A percentile compares a stretch with the other conserved stretches of the same genome.
Evolutionary conservation across 30 jellyfish, hydroid and myxozoan genomes (phyloP).

Genomic region (Turritopsis dohrnii): DNA sequence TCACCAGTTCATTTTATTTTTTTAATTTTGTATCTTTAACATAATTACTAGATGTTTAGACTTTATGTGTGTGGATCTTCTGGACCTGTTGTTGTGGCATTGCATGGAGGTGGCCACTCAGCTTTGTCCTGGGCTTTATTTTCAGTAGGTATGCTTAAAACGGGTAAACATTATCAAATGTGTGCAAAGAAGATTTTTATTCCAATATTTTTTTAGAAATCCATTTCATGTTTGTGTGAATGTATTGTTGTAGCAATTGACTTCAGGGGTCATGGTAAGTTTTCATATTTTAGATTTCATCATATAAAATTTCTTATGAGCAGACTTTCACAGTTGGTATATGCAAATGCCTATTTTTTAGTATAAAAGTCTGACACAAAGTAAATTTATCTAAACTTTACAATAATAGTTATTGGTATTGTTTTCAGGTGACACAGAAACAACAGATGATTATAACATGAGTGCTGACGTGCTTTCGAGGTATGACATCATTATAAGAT

Average conservation of each 20-base stretch:
- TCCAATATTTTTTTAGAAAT: constrained; percentile 41
- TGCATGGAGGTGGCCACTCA: constrained; percentile 99
- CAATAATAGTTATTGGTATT: no score
- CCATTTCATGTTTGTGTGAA: constrained; percentile 45
- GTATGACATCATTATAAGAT: constrained; percentile 32
- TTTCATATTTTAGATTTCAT: neutral
- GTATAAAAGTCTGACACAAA: no score
- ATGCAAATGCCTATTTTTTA: no score
- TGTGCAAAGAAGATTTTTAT: neutral
- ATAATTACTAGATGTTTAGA: constrained; percentile 45
- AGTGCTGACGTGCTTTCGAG: constrained; percentile 76
- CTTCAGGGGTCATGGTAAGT: constrained; percentile 91
- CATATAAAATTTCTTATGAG: neutral
- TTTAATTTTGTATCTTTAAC: constrained; percentile 4
- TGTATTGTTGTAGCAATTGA: constrained; percentile 80
- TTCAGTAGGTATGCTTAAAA: constrained; percentile 41
- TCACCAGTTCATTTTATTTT: neutral
- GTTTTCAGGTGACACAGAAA: constrained; percentile 61
- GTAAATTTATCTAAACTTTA: no score
- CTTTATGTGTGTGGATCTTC: constrained; percentile 69
- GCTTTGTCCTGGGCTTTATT: constrained; percentile 98
- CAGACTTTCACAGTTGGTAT: constrained; percentile 2
- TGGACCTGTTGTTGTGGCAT: constrained; percentile 79
- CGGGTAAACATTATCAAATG: neutral
- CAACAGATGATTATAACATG: constrained; percentile 56